Conservation (phyloP, 2,113 vertebrate genomes). For the Tachysurus vachellii region DNA sequence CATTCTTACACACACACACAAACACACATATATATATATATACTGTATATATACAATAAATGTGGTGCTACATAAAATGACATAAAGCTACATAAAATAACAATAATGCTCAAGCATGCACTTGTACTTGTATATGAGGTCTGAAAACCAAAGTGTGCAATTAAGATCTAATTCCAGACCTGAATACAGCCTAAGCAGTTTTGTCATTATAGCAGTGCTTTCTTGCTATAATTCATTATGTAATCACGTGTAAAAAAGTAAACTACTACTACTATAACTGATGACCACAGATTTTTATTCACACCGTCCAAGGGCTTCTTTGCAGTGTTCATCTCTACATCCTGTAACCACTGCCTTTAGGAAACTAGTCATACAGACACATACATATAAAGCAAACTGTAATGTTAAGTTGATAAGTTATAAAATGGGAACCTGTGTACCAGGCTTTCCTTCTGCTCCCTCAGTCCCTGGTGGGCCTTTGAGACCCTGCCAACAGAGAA, state of each 20-base stretch:
- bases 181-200: neutral
- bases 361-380: neutral
- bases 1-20: too few relatives aligned
- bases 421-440: slow-evolving; percentile 77
- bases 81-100: neutral
- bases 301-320: neutral
- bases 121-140: neutral
- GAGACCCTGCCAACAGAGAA: slow-evolving; percentile 66
- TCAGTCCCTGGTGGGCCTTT: slow-evolving; percentile 69
- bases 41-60: too few relatives aligned
- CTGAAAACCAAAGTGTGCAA: neutral
- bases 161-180: neutral
- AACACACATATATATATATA: neutral
- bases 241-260: neutral
- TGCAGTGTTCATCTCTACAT: neutral
- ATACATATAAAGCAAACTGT: neutral
- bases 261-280: neutral
- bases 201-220: neutral
- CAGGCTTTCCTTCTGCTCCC: slow-evolving; percentile 74
- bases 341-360: neutral
- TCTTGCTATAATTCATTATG: neutral
- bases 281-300: neutral
- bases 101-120: neutral
- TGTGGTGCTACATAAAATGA: too few relatives aligned
- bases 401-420: slow-evolving; percentile 56